Base-by-base conservation (phyloP, 2,113 vertebrate species). In the Lophotis ruficrista region DNA sequence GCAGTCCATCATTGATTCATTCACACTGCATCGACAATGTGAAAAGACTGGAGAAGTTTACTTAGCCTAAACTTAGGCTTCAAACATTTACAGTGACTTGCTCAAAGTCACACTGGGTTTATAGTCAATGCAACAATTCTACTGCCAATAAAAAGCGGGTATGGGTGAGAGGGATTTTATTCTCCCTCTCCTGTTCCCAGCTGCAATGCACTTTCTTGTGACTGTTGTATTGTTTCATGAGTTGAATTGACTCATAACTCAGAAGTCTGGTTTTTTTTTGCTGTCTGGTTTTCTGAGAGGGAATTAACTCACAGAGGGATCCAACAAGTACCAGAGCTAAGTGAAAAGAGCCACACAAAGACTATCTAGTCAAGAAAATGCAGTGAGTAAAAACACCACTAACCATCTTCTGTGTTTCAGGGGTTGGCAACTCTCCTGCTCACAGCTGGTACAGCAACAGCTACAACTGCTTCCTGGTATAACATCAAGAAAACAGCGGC, bases 401-500 rank as follows among this genome's bases (percentile, higher is more conserved):
- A 89, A 96, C 28, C 51, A 83, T 48, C 37, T 91, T 82, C 72
- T 95, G 62, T 91, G 30, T 97, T 96, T 12, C 94, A 98, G 98
- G 98, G 97, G 1, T 56, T 98, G 83, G 96, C 48, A 37, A 97
- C 97, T 35, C 80, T 98, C 47, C 61, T 98, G 80, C 81, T 98
- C 6, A 88, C 91, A 0, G 87, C 96, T 2, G 98, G 98, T 25
- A 19, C 81, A 4, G 98, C 97, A 1, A 61, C 94, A 11, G 98
- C 97, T 47, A 98, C 98, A 2, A 83, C 98, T 3, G 21, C 93
- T 93, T 96, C 97, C 89, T 98, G 98, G 98, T 89, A 97, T 19
- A 95, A n/a, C 10, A 96, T 98, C 94, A 98, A 94, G 91, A 98
- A 82, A 9, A 70, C 86, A 3, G 98, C 98, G 3, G 97, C 98